Evolutionary conservation across 2,888 invertebrate species (phyloP).

Genomic region (Pterobdella sp.): DNA sequence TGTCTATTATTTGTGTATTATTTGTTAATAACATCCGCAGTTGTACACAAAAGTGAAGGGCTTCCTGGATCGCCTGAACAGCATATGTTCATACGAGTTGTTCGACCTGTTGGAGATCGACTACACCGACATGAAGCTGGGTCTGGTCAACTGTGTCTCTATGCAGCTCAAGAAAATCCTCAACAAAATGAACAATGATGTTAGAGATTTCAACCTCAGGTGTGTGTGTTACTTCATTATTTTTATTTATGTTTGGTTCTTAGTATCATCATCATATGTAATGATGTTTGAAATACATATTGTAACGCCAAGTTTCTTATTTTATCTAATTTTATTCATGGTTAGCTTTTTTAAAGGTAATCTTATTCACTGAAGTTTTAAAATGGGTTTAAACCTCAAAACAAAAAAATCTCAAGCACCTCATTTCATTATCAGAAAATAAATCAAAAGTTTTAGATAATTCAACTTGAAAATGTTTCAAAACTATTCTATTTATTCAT

Average conservation of each 20-base stretch:
- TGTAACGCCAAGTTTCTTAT: background rate
- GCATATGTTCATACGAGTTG: slow-evolving; percentile 49
- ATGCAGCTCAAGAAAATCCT: slow-evolving; percentile 47
- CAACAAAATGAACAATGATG: slow-evolving; percentile 48
- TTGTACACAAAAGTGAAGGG: slow-evolving; percentile 48
- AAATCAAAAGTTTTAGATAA: too few relatives aligned
- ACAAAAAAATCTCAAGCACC: background rate
- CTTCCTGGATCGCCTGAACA: slow-evolving; percentile 48
- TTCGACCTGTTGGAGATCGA: slow-evolving; percentile 51
- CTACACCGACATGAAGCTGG: slow-evolving; percentile 51
- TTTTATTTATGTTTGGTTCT: background rate
- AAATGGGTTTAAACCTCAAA: background rate
- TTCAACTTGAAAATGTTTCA: too few relatives aligned
- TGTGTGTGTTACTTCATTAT: slow-evolving; percentile 35
- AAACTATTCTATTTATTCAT: too few relatives aligned
- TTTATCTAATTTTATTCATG: background rate
- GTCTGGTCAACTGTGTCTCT: slow-evolving; percentile 47
- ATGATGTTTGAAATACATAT: background rate
- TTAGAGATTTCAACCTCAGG: slow-evolving; percentile 47
- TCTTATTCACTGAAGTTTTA: background rate
- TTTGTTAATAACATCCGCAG: slow-evolving; percentile 2
- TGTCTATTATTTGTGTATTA: background rate
- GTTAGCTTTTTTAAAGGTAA: background rate
- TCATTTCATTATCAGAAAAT: too few relatives aligned
- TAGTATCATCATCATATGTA: background rate